Base-by-base conservation (phyloP, 2,888 invertebrate genomes). In the Celastrina argiolus region DNA sequence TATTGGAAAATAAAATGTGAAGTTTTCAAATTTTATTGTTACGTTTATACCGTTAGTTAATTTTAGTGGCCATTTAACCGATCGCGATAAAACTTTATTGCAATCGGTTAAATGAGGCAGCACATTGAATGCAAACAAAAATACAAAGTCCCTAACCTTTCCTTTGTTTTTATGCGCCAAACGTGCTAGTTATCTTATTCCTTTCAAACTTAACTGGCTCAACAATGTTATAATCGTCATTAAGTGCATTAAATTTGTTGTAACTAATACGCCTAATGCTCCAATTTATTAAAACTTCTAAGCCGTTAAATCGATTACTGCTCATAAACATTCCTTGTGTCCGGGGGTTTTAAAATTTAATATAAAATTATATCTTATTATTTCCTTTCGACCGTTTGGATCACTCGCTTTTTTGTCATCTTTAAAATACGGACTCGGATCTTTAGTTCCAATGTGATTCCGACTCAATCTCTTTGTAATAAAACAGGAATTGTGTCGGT, bases 401-500 rank as follows among this genome's bases (percentile, higher is more conserved):
- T 65, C 65, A 65, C 61, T 61, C 22, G 28, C 42, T 18, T 65
- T 65, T 65, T 65, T 58, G 58, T 41, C 58, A 18, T 31, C 58
- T 58, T 65, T 42, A 65, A 59, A 59, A 56, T 65, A 58, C 59
- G 59, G 65, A 65, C 59, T 58, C 42, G 14, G 31, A 59, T 65
- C 42, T n/a, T 65, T 14, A 18, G 59, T 65, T 65, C 22, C 65
- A 65, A 65, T 31, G 65, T 31, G 58, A 61, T 39, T 61, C 58
- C 65, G 26, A 65, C 58, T 58, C 65, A 59, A 65, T 59, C 58
- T 65, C 65, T 59, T 66, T 58, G 65, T 66, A 66, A 59, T 66
- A 66, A 59, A 66, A 66, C n/a, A 59, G 59, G 31, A 59, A 61
- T 45, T 36, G 66, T 66, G 66, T 66, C 66, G 66, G 66, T 66